Conservation (phyloP, 2,797 vertebrate species). For the Holocentrus rufus region DNA sequence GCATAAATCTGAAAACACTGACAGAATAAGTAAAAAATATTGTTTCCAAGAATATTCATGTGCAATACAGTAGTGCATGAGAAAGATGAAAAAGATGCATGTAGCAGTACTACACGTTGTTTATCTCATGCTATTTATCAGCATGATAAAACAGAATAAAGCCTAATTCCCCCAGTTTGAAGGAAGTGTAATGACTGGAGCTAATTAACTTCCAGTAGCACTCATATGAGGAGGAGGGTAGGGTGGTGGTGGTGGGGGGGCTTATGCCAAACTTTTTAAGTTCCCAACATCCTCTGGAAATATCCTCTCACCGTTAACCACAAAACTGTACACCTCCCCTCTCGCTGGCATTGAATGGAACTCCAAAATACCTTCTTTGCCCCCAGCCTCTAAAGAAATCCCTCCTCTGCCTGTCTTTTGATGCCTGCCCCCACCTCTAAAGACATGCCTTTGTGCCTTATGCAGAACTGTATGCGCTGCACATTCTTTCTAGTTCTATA, state of each 20-base stretch:
- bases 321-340: constrained; percentile 57
- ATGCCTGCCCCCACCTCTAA: constrained; percentile 81
- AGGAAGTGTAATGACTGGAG: constrained; percentile 23
- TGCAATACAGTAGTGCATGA: neutral
- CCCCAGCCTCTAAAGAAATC: constrained; percentile 81
- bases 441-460: constrained; percentile 84
- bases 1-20: neutral
- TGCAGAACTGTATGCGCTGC: constrained; percentile 83
- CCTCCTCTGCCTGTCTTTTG: constrained; percentile 82
- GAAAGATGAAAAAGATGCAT: constrained; percentile 15
- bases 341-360: constrained; percentile 67
- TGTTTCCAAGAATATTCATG: neutral
- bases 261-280: constrained; percentile 48
- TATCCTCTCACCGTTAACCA: constrained; percentile 49
- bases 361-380: constrained; percentile 78
- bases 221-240: neutral
- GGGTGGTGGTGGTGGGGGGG: constrained; percentile 18
- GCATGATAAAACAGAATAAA: constrained; percentile 11
- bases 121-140: constrained; percentile 26
- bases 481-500: constrained; percentile 86
- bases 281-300: constrained; percentile 62
- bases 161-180: constrained; percentile 4
- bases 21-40: constrained; percentile 9
- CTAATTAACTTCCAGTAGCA: constrained; percentile 41
- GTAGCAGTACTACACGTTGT: neutral